Percentiles rank a stretch among this genome's conserved stretches.
These are phyloP conservation scores for Atta cephalotes DNA, from an alignment of 1,140 invertebrate genomes.

Conservation along the genomic window DNA sequence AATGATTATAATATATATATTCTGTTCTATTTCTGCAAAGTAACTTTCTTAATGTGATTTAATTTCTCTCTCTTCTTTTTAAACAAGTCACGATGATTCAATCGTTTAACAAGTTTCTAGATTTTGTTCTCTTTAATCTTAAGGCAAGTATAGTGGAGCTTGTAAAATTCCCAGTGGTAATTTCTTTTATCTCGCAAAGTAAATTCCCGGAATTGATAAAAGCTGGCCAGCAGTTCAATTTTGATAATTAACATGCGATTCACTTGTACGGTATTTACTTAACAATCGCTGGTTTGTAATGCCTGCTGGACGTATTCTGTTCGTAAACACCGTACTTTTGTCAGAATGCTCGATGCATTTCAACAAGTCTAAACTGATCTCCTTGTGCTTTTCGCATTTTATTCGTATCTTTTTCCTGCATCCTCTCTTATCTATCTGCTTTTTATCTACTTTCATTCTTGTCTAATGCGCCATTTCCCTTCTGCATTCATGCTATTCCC, in stretches of 20 bases:
- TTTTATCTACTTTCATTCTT: constrained; percentile 28
- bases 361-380: constrained; percentile 60
- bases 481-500: not conserved
- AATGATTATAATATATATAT: constrained; percentile 6
- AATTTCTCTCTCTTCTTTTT: constrained; percentile 46
- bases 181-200: constrained; percentile 54
- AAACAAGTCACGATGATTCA: constrained; percentile 44
- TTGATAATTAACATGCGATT: constrained; percentile 59
- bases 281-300: constrained; percentile 49
- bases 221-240: constrained; percentile 34
- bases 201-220: constrained; percentile 48
- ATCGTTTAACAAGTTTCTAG: constrained; percentile 52
- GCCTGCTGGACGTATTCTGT: constrained; percentile 37
- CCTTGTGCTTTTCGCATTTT: constrained; percentile 29
- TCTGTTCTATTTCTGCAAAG: not conserved
- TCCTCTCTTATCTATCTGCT: not conserved
- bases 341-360: constrained; percentile 56
- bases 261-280: constrained; percentile 52
- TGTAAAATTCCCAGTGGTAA: constrained; percentile 60
- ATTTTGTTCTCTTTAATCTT: constrained; percentile 48
- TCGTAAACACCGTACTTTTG: constrained; percentile 49
- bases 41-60: constrained; percentile 50
- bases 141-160: constrained; percentile 38
- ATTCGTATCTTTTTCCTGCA: constrained; percentile 14
- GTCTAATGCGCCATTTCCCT: constrained; percentile 16